These are phyloP conservation scores for Oophaga pumilio DNA, from an alignment of 2,113 vertebrate species.

Conservation along the genomic window DNA sequence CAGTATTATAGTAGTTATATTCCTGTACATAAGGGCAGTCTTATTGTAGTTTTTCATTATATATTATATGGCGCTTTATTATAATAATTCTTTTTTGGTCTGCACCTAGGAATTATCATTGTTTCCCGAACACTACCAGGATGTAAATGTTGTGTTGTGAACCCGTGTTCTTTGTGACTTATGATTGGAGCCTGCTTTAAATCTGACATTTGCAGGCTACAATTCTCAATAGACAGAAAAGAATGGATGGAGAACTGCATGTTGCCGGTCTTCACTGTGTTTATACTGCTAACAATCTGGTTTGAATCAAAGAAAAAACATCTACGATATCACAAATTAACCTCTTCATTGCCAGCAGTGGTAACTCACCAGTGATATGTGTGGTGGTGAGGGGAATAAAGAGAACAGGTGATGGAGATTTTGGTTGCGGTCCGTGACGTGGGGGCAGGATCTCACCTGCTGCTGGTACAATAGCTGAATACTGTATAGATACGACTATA, in stretches of 20 bases:
- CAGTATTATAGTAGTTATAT: neutral
- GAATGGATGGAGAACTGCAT: constrained; percentile 25
- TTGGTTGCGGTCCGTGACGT: constrained; percentile 5
- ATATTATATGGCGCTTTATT: neutral
- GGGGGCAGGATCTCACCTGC: neutral
- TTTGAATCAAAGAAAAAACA: constrained; percentile 54
- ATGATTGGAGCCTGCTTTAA: constrained; percentile 46
- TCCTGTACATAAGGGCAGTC: neutral
- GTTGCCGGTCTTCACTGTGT: constrained; percentile 39
- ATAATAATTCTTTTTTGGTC: neutral
- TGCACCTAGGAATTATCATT: neutral
- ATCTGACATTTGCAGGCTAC: constrained; percentile 10
- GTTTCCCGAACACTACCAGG: neutral
- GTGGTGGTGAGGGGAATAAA: neutral
- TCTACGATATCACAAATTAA: constrained; percentile 23
- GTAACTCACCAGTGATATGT: neutral
- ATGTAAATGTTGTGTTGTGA: neutral
- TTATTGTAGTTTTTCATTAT: neutral
- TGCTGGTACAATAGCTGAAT: constrained; percentile 3
- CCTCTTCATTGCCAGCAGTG: neutral
- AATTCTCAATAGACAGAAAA: constrained; percentile 43
- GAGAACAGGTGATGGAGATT: neutral
- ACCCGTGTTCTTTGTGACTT: constrained; percentile 30
- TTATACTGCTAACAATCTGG: constrained; percentile 51
- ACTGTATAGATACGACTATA: neutral